Evolutionary conservation across 2,113 vertebrate genomes (phyloP).

Genomic region (Melanocharis versteri): DNA sequence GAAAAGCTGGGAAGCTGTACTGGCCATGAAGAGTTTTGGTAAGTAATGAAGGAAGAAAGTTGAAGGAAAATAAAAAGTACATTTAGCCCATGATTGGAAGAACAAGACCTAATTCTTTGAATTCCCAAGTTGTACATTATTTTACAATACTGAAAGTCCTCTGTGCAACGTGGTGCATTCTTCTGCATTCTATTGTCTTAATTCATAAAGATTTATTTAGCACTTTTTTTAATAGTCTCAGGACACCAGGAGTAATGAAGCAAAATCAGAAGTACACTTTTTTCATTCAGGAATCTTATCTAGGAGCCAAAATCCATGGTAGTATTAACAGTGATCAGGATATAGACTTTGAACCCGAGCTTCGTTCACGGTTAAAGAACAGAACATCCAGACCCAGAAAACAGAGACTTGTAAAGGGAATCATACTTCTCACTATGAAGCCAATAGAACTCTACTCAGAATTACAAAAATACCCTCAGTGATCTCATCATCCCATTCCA

Average conservation of each 20-base stretch:
- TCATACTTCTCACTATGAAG: background rate
- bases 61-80: background rate
- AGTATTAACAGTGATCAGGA: background rate
- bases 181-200: background rate
- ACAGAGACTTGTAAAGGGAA: background rate
- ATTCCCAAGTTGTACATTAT: background rate
- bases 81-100: background rate
- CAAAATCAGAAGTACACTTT: background rate
- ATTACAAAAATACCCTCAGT: background rate
- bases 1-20: background rate
- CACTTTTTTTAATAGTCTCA: background rate
- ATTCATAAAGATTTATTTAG: background rate
- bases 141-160: background rate
- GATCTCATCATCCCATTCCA: background rate
- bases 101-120: background rate
- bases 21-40: background rate
- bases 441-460: background rate
- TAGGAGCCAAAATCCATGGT: background rate
- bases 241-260: background rate
- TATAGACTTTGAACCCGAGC: background rate
- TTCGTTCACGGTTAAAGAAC: background rate
- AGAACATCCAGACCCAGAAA: background rate
- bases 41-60: background rate
- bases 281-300: background rate
- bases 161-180: rapidly evolving